Percentiles rank a stretch among this genome's conserved stretches.
Conservation (phyloP, 37 sponge, comb jelly and placozoan genomes). For the Halisarca cf. caerulea region DNA sequence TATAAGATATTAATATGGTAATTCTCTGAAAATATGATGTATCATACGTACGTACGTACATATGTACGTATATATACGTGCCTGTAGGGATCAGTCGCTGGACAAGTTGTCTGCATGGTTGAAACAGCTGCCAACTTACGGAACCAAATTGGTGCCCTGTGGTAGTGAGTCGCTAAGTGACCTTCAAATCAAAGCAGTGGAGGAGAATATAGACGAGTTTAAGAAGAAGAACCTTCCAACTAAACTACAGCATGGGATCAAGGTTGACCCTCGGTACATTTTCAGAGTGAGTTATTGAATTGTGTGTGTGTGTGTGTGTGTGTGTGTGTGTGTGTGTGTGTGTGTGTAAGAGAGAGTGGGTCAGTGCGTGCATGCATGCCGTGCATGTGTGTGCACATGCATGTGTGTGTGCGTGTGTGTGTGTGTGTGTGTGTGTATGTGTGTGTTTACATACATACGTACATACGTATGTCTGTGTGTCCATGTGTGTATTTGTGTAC, state of each 20-base stretch:
- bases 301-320: no score
- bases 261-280: background rate
- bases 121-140: conserved; percentile 59
- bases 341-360: no score
- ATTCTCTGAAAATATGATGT: background rate
- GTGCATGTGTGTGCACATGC: no score
- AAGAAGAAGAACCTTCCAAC: background rate
- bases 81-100: conserved; percentile 45
- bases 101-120: conserved; percentile 54
- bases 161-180: conserved; percentile 66
- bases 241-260: background rate
- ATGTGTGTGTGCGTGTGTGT: no score
- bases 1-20: no score
- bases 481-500: no score
- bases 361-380: no score
- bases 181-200: conserved; percentile 57
- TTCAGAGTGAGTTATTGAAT: background rate
- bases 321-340: no score
- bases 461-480: no score
- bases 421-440: no score
- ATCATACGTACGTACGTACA: background rate
- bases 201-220: conserved; percentile 39
- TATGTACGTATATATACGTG: conserved; percentile 6
- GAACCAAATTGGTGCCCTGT: conserved; percentile 56
- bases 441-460: no score